Conservation (phyloP, 2,113 vertebrate genomes). For the Hyla sarda region DNA sequence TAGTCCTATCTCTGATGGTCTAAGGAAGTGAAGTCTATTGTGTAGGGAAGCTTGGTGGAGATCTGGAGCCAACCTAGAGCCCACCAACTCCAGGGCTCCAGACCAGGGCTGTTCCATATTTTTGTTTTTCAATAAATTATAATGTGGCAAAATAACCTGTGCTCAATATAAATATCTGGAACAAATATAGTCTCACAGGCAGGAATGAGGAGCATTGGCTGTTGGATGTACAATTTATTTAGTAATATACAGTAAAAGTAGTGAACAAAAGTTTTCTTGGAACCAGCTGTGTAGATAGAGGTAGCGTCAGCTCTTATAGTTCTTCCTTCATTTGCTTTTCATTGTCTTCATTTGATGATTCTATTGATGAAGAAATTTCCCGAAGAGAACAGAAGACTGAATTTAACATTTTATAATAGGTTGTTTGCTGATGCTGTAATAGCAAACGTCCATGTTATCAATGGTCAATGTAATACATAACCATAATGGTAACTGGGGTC, state of each 20-base stretch:
- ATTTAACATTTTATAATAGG: not conserved
- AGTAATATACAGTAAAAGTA: not conserved
- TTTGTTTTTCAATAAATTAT: not conserved
- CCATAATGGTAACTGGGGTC: too few species aligned
- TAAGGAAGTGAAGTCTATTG: not conserved
- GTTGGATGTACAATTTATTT: not conserved
- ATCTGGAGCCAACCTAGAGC: not conserved
- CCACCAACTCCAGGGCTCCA: not conserved
- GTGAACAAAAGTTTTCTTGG: not conserved
- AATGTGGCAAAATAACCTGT: not conserved
- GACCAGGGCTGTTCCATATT: not conserved
- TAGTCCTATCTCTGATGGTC: not conserved
- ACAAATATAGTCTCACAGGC: not conserved
- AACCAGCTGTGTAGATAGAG: too few species aligned
- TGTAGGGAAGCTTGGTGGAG: not conserved
- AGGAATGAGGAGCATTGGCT: not conserved
- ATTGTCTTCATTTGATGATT: not conserved
- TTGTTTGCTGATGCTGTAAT: not conserved
- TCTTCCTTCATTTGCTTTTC: not conserved
- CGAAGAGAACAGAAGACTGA: not conserved
- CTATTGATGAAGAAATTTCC: not conserved
- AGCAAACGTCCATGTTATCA: too few species aligned
- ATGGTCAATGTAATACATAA: too few species aligned
- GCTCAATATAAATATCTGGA: not conserved
- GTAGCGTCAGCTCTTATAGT: not conserved